Percentiles rank a stretch among this genome's conserved stretches.
These are phyloP conservation scores for Entomobrya proxima DNA, from an alignment of 2,888 invertebrate genomes.

Conservation along the genomic window DNA sequence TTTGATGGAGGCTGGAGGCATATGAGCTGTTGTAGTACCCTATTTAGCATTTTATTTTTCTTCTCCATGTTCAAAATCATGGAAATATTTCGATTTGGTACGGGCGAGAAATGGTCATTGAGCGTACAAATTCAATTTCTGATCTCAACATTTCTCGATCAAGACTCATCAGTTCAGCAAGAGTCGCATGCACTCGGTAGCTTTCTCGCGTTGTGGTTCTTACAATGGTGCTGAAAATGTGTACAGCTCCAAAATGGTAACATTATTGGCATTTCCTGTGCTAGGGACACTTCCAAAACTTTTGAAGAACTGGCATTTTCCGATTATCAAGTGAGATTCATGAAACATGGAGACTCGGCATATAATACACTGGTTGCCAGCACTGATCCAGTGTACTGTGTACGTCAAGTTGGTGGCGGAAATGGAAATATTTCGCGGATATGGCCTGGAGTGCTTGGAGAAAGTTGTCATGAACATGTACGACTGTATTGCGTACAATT, in stretches of 20 bases:
- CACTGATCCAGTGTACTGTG: slow-evolving; percentile 66
- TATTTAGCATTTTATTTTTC: slow-evolving; percentile 45
- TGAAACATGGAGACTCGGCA: slow-evolving; percentile 70
- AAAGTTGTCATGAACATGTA: slow-evolving; percentile 63
- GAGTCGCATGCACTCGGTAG: slow-evolving; percentile 37
- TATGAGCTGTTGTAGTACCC: slow-evolving; percentile 59
- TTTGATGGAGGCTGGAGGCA: slow-evolving; percentile 56
- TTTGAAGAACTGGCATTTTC: slow-evolving; percentile 67
- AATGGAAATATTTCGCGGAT: slow-evolving; percentile 67
- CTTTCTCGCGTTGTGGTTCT: slow-evolving; percentile 62
- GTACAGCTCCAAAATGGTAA: slow-evolving; percentile 63
- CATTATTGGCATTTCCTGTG: slow-evolving; percentile 66
- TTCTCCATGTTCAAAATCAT: slow-evolving; percentile 46
- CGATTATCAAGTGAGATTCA: slow-evolving; percentile 61
- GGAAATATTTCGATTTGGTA: slow-evolving; percentile 11
- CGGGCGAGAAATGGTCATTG: slow-evolving; percentile 40
- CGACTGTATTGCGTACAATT: slow-evolving; percentile 68
- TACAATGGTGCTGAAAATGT: slow-evolving; percentile 66
- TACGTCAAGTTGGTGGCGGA: slow-evolving; percentile 63
- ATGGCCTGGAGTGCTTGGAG: slow-evolving; percentile 66
- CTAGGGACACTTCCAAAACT: slow-evolving; percentile 50
- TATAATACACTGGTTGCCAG: slow-evolving; percentile 64
- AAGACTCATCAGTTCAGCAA: slow-evolving; percentile 52
- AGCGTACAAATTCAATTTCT: slow-evolving; percentile 60
- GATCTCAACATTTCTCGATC: slow-evolving; percentile 64